A percentile compares a stretch with the other conserved stretches of the same genome.
These are phyloP conservation scores for Allolobophora icterica DNA, from an alignment of 2,888 invertebrate species.

Conservation along the genomic window DNA sequence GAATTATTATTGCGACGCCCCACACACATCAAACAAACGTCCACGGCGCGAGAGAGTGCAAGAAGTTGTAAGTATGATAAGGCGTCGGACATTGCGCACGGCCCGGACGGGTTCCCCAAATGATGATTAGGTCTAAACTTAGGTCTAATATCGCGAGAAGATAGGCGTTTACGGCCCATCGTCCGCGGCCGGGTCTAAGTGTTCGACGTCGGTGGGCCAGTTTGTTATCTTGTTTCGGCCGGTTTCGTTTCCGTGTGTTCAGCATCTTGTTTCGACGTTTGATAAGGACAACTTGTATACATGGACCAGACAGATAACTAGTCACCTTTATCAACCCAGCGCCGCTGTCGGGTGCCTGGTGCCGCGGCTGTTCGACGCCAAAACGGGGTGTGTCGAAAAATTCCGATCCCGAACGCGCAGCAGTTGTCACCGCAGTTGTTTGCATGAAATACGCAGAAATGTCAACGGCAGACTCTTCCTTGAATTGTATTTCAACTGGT, in stretches of 20 bases:
- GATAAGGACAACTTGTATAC: constrained; percentile 11
- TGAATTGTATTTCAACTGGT: too few relatives aligned
- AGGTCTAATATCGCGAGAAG: not conserved
- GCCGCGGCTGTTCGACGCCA: not conserved
- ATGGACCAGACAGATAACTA: not conserved
- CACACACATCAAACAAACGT: not conserved
- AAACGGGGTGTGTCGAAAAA: not conserved
- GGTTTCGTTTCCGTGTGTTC: constrained; percentile 1
- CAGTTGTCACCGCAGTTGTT: too few relatives aligned
- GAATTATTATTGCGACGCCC: not conserved
- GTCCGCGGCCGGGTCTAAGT: not conserved
- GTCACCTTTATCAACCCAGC: not conserved
- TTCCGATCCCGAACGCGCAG: not conserved
- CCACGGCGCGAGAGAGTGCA: not conserved
- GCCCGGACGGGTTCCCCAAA: not conserved
- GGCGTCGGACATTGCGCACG: not conserved
- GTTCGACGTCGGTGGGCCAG: not conserved
- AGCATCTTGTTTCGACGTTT: constrained; percentile 17
- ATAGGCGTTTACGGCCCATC: constrained; percentile 17
- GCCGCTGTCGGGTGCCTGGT: not conserved
- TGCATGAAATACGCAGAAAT: too few relatives aligned
- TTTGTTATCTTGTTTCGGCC: not conserved
- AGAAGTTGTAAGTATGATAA: not conserved
- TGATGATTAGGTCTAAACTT: constrained; percentile 10
- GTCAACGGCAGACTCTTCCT: too few relatives aligned